Conservation (phyloP, 92 coral and sea anemone species). For the Montipora capitata region DNA sequence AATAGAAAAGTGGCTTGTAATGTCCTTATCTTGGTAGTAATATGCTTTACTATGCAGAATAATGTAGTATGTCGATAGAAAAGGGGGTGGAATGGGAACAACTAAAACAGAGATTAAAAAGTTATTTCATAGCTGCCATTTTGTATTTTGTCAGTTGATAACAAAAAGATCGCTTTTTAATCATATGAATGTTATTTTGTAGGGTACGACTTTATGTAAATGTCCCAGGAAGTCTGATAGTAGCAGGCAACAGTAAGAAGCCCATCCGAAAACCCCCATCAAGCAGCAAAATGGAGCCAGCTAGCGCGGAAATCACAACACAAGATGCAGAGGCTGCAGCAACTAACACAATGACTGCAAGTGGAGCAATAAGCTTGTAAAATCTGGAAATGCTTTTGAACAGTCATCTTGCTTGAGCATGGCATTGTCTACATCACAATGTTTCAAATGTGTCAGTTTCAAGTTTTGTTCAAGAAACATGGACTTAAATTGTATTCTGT, state of each 20-base stretch:
- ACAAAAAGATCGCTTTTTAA: neutral
- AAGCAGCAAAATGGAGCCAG: slow-evolving; percentile 71
- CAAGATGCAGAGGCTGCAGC: slow-evolving; percentile 19
- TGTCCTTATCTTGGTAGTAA: too few relatives aligned
- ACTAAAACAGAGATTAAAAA: too few relatives aligned
- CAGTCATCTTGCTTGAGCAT: neutral
- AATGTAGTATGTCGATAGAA: too few relatives aligned
- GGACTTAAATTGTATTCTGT: too few relatives aligned
- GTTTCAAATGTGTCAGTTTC: too few relatives aligned
- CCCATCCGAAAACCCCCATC: slow-evolving; percentile 79
- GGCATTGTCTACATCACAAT: too few relatives aligned
- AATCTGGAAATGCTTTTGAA: neutral
- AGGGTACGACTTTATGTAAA: slow-evolving; percentile 81
- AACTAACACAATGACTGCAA: slow-evolving; percentile 42
- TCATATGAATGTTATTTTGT: neutral
- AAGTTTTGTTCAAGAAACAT: too few relatives aligned
- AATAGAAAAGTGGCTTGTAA: too few relatives aligned
- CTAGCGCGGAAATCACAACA: slow-evolving; percentile 49
- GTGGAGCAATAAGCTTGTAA: slow-evolving; percentile 60
- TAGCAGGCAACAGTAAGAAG: slow-evolving; percentile 78
- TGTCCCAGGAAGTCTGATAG: slow-evolving; percentile 85
- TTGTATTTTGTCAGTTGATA: too few relatives aligned
- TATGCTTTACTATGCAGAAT: too few relatives aligned
- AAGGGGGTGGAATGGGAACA: too few relatives aligned
- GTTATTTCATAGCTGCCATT: too few relatives aligned